phyloP scores from a whole-genome alignment of 1,140 invertebrate species.

The Probaryconus sp. region DNA sequence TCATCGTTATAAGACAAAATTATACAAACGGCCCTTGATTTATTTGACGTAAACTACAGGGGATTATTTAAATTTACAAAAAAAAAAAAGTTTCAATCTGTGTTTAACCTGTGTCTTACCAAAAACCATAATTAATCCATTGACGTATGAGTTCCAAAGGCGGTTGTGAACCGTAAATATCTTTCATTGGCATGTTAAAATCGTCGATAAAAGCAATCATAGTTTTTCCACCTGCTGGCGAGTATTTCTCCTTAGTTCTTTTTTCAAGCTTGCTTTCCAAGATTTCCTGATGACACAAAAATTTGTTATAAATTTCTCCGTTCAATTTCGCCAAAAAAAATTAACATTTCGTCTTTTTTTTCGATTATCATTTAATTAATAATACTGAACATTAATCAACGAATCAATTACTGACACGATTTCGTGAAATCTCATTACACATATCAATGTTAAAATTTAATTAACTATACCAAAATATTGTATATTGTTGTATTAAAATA shows the following conservation, averaged over 20 bases:
- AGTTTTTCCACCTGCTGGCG: constrained; percentile 86
- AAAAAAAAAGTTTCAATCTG: no score
- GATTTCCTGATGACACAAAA: constrained; percentile 77
- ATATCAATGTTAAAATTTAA: no score
- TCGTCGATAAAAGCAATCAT: constrained; percentile 93
- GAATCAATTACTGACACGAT: no score
- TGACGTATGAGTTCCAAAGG: constrained; percentile 90
- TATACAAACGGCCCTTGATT: no score
- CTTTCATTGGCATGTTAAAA: constrained; percentile 93
- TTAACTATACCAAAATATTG: no score
- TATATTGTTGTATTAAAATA: no score
- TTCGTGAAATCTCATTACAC: no score
- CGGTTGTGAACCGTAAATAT: constrained; percentile 90
- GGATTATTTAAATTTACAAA: no score
- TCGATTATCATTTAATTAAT: no score
- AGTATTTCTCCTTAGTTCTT: constrained; percentile 88
- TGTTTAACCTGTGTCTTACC: constrained; percentile 76
- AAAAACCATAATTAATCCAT: constrained; percentile 92
- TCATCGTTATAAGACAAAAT: no score
- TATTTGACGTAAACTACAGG: no score
- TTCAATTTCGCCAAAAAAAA: background rate
- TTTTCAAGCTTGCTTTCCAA: constrained; percentile 90
- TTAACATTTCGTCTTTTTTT: no score
- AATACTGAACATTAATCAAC: background rate
- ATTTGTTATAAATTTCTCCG: background rate